Conservation (phyloP, 2,113 vertebrate species). For the Caranx ignobilis region DNA sequence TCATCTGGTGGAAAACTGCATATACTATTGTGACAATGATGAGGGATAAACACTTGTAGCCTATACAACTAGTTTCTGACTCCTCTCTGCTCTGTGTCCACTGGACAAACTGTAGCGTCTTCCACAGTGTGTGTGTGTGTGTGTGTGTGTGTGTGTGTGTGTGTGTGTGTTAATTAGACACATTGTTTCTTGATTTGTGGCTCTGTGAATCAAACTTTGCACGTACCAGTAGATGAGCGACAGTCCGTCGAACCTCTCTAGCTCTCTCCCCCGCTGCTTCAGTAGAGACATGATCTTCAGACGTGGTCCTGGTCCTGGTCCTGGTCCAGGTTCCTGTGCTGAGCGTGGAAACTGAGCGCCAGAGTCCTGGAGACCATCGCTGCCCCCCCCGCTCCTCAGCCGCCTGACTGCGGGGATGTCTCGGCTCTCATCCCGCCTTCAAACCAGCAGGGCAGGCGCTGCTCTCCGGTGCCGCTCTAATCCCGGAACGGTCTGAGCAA, state of each 20-base stretch:
- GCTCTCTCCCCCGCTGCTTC: conserved; percentile 80
- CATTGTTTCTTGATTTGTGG: too few relatives aligned
- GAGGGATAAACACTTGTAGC: too few relatives aligned
- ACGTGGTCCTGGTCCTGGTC: not conserved
- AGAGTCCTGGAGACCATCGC: conserved; percentile 21
- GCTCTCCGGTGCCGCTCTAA: conserved; percentile 25
- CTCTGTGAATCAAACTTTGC: conserved; percentile 23
- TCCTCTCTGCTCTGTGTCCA: too few relatives aligned
- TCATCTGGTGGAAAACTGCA: not conserved
- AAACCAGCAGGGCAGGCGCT: conserved; percentile 37
- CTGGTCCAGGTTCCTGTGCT: too few relatives aligned
- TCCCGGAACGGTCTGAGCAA: conserved; percentile 26
- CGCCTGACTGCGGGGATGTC: conserved; percentile 63
- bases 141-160: too few relatives aligned
- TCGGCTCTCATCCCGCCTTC: conserved; percentile 70
- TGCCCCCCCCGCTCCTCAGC: not conserved
- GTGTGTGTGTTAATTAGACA: too few relatives aligned
- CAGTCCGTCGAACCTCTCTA: conserved; percentile 89
- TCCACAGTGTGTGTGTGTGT: too few relatives aligned
- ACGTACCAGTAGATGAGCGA: conserved; percentile 92
- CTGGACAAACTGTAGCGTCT: too few relatives aligned
- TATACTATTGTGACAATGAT: too few relatives aligned
- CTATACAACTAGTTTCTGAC: too few relatives aligned
- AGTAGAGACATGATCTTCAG: conserved; percentile 84
- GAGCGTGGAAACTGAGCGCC: not conserved